These are phyloP conservation scores for Aptenodytes patagonicus DNA, from an alignment of 2,113 vertebrate genomes.

Conservation along the genomic window DNA sequence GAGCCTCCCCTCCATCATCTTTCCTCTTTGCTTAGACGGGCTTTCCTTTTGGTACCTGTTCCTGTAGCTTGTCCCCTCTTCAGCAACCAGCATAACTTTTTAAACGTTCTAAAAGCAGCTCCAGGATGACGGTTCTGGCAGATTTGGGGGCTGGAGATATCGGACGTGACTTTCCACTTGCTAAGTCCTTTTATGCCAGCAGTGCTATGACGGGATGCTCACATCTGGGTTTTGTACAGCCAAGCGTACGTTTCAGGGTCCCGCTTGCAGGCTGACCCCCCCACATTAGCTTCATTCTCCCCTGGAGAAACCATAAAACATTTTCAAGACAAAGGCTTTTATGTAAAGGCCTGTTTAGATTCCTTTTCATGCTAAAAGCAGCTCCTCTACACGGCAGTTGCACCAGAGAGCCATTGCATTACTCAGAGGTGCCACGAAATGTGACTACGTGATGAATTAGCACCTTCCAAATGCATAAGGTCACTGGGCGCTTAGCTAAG, in stretches of 20 bases:
- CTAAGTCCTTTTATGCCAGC: neutral
- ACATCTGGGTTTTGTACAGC: neutral
- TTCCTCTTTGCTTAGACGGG: neutral
- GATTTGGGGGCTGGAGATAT: neutral
- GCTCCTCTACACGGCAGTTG: fast-evolving
- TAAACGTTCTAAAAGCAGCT: fast-evolving
- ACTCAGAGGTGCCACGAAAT: neutral
- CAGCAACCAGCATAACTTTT: neutral
- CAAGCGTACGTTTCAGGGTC: neutral
- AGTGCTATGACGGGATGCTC: fast-evolving
- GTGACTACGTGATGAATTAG: too few species aligned
- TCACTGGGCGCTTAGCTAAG: neutral
- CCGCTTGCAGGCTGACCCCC: neutral
- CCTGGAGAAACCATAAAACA: neutral
- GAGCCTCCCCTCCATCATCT: neutral
- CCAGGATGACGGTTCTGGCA: fast-evolving
- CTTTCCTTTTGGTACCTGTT: neutral
- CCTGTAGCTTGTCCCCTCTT: neutral
- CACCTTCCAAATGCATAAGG: neutral
- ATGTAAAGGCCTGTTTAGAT: too few species aligned
- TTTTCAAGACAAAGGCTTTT: neutral
- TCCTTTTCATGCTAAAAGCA: neutral
- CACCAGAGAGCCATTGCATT: neutral
- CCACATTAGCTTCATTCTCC: neutral
- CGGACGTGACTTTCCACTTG: fast-evolving